phyloP scores from a whole-genome alignment of 2,888 invertebrate genomes.

The Gasteruption jaculator region DNA sequence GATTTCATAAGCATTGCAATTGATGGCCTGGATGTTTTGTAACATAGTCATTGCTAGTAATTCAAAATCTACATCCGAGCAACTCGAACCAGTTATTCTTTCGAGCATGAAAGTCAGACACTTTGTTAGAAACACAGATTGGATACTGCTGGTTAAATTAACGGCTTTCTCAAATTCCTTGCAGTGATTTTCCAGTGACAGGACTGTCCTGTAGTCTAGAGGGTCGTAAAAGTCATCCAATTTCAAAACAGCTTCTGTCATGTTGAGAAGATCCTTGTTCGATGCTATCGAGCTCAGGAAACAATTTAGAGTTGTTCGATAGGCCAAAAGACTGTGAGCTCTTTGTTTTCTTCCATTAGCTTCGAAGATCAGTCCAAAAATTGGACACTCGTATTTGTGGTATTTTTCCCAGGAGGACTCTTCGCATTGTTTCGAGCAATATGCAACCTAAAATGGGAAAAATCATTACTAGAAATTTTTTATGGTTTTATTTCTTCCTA shows the following conservation, averaged over 20 bases:
- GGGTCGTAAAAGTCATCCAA: slow-evolving; percentile 31
- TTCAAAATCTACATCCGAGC: slow-evolving; percentile 25
- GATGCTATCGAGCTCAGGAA: too few relatives aligned
- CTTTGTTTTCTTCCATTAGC: slow-evolving; percentile 22
- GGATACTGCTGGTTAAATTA: slow-evolving; percentile 44
- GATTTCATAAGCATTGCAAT: slow-evolving; percentile 54
- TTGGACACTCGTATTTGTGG: slow-evolving; percentile 48
- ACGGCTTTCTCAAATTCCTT: slow-evolving; percentile 35
- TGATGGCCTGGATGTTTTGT: slow-evolving; percentile 50
- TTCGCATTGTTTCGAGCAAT: slow-evolving; percentile 47
- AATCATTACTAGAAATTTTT: too few relatives aligned
- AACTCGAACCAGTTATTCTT: slow-evolving; percentile 22
- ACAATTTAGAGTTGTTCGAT: slow-evolving; percentile 35
- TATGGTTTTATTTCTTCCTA: too few relatives aligned
- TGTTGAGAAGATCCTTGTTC: slow-evolving; percentile 14
- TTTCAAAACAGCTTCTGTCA: slow-evolving; percentile 4
- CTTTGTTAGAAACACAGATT: slow-evolving; percentile 48
- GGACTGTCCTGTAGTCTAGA: slow-evolving; percentile 43
- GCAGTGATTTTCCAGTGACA: slow-evolving; percentile 46
- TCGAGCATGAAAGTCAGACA: slow-evolving; percentile 40
- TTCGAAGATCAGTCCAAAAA: slow-evolving; percentile 40
- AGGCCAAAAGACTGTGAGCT: slow-evolving; percentile 38
- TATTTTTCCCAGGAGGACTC: slow-evolving; percentile 39
- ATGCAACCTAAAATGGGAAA: slow-evolving; percentile 43
- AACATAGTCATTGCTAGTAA: slow-evolving; percentile 43